A percentile compares a stretch with the other conserved stretches of the same genome.
These are phyloP conservation scores for Tenthredo mesomela DNA, from an alignment of 2,888 invertebrate genomes.

Conservation along the genomic window DNA sequence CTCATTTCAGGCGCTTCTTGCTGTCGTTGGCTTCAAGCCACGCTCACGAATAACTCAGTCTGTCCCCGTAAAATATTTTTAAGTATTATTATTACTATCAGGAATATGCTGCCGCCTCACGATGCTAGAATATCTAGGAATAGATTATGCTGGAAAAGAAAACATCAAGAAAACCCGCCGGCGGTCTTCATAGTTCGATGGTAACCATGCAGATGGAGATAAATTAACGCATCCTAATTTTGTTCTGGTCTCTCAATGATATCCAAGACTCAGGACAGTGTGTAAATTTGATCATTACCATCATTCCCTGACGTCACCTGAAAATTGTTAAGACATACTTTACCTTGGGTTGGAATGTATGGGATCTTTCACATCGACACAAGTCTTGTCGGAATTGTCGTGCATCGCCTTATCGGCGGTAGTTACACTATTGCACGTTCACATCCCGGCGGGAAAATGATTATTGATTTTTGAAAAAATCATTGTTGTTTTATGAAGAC, in stretches of 20 bases:
- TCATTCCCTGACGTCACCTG: not conserved
- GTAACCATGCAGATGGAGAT: slow-evolving; percentile 2
- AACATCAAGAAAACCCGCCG: slow-evolving; percentile 31
- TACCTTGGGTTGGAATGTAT: not conserved
- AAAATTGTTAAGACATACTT: not conserved
- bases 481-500: too few relatives aligned
- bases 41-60: slow-evolving; percentile 52
- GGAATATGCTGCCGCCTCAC: slow-evolving; percentile 55
- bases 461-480: not conserved
- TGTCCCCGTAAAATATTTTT: slow-evolving; percentile 57
- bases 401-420: not conserved
- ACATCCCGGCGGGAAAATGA: not conserved
- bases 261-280: not conserved
- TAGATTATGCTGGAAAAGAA: slow-evolving; percentile 36
- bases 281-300: not conserved
- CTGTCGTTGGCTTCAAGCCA: slow-evolving; percentile 53
- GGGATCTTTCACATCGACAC: not conserved
- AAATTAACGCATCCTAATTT: not conserved
- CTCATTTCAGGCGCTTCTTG: slow-evolving; percentile 49
- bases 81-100: slow-evolving; percentile 63
- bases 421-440: not conserved
- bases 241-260: not conserved
- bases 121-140: slow-evolving; percentile 50
- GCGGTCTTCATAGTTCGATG: slow-evolving; percentile 37
- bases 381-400: not conserved